phyloP scores from a whole-genome alignment of 2,113 vertebrate species.

The Albula goreensis region DNA sequence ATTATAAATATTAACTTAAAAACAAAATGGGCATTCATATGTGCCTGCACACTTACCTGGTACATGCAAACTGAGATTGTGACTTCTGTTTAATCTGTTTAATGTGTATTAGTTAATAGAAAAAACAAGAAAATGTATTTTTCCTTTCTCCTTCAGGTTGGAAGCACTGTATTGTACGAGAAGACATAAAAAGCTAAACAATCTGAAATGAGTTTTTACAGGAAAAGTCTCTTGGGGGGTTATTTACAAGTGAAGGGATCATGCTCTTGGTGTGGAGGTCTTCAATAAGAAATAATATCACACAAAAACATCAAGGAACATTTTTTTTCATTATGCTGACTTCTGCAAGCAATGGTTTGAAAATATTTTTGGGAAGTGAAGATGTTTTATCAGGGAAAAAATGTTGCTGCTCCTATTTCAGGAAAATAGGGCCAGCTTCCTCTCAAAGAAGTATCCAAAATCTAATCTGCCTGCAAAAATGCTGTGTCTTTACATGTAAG shows the following conservation, averaged over 20 bases:
- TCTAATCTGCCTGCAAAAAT: neutral
- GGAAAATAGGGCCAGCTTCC: neutral
- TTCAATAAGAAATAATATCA: slow-evolving; percentile 87
- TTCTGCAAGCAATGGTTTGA: slow-evolving; percentile 87
- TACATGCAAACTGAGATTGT: neutral
- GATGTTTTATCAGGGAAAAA: slow-evolving; percentile 36
- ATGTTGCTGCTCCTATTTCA: neutral
- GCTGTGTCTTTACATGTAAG: neutral
- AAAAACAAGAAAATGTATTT: slow-evolving; percentile 82
- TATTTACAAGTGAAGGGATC: slow-evolving; percentile 98
- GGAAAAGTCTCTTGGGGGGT: slow-evolving; percentile 87
- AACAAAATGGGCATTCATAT: no score
- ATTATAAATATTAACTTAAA: no score
- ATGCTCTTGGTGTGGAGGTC: slow-evolving; percentile 86
- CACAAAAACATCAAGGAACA: slow-evolving; percentile 89
- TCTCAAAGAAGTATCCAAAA: neutral
- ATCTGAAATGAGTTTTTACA: slow-evolving; percentile 96
- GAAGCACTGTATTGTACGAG: slow-evolving; percentile 78
- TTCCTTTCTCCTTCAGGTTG: no score
- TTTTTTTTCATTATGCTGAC: slow-evolving; percentile 55
- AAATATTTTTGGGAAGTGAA: slow-evolving; percentile 55
- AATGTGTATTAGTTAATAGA: slow-evolving; percentile 91
- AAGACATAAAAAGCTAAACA: slow-evolving; percentile 70
- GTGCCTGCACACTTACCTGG: no score
- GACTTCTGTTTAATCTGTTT: slow-evolving; percentile 64